phyloP scores from a whole-genome alignment of 2,888 invertebrate species.

The Gordius sp. region DNA sequence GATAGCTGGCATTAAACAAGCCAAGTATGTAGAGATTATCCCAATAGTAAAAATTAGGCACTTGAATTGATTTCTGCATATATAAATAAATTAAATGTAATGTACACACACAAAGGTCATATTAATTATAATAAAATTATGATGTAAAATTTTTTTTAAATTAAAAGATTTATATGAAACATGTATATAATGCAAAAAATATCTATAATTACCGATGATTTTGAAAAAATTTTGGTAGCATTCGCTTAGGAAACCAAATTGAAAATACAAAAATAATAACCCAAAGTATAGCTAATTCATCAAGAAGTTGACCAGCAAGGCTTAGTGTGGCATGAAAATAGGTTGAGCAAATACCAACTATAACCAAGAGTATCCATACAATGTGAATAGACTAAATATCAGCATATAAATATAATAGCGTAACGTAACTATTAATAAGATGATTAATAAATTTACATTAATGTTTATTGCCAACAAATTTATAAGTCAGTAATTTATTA shows the following conservation, averaged over 20 bases:
- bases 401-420: background rate
- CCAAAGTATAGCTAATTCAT: constrained; percentile 56
- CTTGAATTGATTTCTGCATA: constrained; percentile 38
- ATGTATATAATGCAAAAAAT: background rate
- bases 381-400: constrained; percentile 43
- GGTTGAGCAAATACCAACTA: constrained; percentile 50
- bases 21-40: constrained; percentile 40
- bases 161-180: background rate
- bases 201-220: constrained; percentile 21
- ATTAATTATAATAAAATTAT: background rate
- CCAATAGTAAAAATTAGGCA: constrained; percentile 37
- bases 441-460: background rate
- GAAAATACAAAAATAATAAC: constrained; percentile 49
- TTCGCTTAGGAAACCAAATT: constrained; percentile 34
- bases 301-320: constrained; percentile 49
- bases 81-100: constrained; percentile 14
- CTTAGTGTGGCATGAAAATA: constrained; percentile 61
- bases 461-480: background rate
- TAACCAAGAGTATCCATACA: constrained; percentile 50
- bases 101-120: background rate
- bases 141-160: background rate
- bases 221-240: constrained; percentile 22
- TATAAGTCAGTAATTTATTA: background rate
- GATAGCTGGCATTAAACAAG: constrained; percentile 47
- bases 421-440: background rate